These are phyloP conservation scores for Zaprionus kolodkinae DNA, from an alignment of 1,140 invertebrate genomes.

Conservation along the genomic window DNA sequence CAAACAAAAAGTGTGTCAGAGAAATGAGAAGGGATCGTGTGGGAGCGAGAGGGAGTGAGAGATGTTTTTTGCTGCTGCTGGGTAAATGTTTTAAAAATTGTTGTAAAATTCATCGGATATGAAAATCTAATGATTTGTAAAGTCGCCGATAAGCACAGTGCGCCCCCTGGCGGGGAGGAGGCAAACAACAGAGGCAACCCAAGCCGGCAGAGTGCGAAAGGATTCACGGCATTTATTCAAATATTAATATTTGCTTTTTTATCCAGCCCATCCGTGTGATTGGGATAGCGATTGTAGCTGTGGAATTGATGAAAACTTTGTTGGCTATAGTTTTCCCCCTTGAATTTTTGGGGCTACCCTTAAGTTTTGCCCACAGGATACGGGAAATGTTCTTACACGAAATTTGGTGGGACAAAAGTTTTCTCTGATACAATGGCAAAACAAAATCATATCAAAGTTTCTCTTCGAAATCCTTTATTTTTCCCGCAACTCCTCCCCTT, in stretches of 20 bases:
- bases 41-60: constrained; percentile 11
- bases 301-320: constrained; percentile 37
- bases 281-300: constrained; percentile 34
- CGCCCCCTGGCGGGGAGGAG: constrained; percentile 43
- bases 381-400: constrained; percentile 58
- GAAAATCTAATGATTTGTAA: constrained; percentile 83
- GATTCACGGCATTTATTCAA: constrained; percentile 75
- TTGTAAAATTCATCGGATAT: constrained; percentile 83
- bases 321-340: constrained; percentile 11
- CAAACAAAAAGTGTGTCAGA: constrained; percentile 42
- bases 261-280: constrained; percentile 39
- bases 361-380: constrained; percentile 30
- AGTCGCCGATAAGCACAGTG: constrained; percentile 72
- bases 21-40: constrained; percentile 1
- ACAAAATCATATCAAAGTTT: constrained; percentile 73
- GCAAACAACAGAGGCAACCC: constrained; percentile 15
- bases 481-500: neutral
- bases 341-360: neutral
- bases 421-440: constrained; percentile 21
- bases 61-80: constrained; percentile 46
- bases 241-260: constrained; percentile 76
- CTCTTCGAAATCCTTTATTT: constrained; percentile 4
- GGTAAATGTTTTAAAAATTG: constrained; percentile 68
- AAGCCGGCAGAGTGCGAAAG: constrained; percentile 56
- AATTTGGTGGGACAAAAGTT: constrained; percentile 49